Percentiles rank a stretch among this genome's conserved stretches.
Conservation (phyloP, 2,113 vertebrate species). For the Aramus guarauna region DNA sequence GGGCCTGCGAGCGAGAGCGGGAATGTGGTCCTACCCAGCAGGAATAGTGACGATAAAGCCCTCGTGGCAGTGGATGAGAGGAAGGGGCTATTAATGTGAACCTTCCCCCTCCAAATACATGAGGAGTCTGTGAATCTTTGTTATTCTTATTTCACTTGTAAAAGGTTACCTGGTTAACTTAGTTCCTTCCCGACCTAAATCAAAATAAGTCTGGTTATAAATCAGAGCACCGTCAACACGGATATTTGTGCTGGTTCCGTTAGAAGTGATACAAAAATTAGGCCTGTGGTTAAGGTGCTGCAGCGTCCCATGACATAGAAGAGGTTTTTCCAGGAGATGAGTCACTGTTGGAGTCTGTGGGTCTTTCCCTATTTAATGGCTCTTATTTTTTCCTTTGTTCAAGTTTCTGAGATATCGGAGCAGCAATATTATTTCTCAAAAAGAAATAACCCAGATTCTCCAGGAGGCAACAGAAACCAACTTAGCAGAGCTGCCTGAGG, state of each 20-base stretch:
- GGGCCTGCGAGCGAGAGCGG: background rate
- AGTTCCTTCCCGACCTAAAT: background rate
- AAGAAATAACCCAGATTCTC: slow-evolving; percentile 80
- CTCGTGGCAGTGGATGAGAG: background rate
- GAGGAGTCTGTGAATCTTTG: background rate
- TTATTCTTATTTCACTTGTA: background rate
- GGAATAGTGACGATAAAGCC: background rate
- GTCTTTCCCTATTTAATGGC: background rate
- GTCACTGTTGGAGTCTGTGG: background rate
- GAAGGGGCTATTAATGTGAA: background rate
- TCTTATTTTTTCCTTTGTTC: background rate
- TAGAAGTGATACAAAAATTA: background rate
- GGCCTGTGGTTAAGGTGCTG: background rate
- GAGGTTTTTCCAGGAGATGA: background rate
- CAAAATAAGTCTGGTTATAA: background rate
- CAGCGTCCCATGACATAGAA: background rate
- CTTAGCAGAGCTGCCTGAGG: slow-evolving; percentile 73
- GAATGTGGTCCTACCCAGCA: background rate
- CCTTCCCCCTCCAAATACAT: background rate
- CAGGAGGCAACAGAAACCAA: slow-evolving; percentile 73
- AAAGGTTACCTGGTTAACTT: background rate
- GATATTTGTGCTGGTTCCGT: background rate
- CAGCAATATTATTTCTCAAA: slow-evolving; percentile 68
- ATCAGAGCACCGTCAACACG: background rate
- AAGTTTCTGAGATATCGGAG: slow-evolving; percentile 83